A percentile compares a stretch with the other conserved stretches of the same genome.
Evolutionary conservation across 2,797 vertebrate genomes (phyloP).

Genomic region (Danio kyathit): DNA sequence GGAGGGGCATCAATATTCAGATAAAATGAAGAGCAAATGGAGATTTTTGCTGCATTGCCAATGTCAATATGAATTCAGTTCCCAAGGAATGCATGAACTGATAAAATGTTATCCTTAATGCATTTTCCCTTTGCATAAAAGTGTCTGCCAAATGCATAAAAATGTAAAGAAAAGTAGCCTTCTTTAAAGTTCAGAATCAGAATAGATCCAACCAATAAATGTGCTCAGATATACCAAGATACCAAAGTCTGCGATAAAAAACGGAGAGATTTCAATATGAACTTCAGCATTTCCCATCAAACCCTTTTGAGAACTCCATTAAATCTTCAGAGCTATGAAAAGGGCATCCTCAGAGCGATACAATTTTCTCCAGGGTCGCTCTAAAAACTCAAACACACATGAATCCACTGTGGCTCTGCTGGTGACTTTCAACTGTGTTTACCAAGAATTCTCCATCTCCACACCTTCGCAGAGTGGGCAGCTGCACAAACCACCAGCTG

Average conservation of each 20-base stretch:
- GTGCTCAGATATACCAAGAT: conserved; percentile 15
- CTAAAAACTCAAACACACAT: conserved; percentile 9
- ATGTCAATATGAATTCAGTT: background rate
- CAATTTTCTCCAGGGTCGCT: background rate
- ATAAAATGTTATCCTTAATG: background rate
- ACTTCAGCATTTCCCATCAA: background rate
- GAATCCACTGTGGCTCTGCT: conserved; percentile 17
- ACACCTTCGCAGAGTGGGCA: conserved; percentile 32
- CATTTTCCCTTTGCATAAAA: conserved; percentile 4
- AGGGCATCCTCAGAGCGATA: background rate
- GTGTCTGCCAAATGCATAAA: background rate
- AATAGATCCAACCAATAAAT: conserved; percentile 10
- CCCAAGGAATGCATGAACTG: background rate
- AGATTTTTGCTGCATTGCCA: background rate
- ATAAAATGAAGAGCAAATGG: background rate
- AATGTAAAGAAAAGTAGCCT: background rate
- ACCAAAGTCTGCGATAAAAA: conserved; percentile 1
- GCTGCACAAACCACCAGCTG: conserved; percentile 37
- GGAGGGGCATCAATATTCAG: background rate
- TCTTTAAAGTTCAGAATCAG: background rate
- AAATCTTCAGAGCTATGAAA: conserved; percentile 6
- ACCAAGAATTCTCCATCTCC: conserved; percentile 8
- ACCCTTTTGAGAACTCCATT: conserved; percentile 25
- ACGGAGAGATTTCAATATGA: background rate
- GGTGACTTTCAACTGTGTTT: conserved; percentile 18